Conservation (phyloP, 2,888 invertebrate species). For the Mesochorus sp. region DNA sequence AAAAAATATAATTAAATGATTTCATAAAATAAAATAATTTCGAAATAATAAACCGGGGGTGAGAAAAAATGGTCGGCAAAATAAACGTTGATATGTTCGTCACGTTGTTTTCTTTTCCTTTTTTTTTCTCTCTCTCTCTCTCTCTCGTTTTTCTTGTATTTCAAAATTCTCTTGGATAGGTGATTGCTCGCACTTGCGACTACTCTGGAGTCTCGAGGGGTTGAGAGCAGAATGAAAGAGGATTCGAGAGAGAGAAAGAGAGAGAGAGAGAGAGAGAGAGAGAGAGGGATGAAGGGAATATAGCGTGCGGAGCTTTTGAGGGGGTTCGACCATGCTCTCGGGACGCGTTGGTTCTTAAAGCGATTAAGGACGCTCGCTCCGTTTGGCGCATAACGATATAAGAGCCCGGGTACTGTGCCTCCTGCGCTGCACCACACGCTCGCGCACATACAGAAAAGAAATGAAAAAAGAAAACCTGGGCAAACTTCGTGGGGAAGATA, state of each 20-base stretch:
- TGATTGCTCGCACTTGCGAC: slow-evolving; percentile 63
- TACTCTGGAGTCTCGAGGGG: slow-evolving; percentile 22
- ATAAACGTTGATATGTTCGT: slow-evolving; percentile 19
- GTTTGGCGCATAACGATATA: slow-evolving; percentile 72
- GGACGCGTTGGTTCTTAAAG: slow-evolving; percentile 68
- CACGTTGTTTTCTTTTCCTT: slow-evolving; percentile 12
- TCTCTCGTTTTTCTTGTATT: background rate
- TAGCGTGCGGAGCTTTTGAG: slow-evolving; percentile 60
- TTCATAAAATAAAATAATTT: too few relatives aligned
- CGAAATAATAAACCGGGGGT: too few relatives aligned
- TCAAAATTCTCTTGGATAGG: slow-evolving; percentile 31
- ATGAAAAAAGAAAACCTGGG: too few relatives aligned
- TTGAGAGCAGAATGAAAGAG: background rate
- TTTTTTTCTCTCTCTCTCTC: background rate
- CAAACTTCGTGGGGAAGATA: slow-evolving; percentile 61
- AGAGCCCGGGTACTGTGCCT: slow-evolving; percentile 59
- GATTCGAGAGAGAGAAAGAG: background rate
- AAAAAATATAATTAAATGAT: too few relatives aligned
- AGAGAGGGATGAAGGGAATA: slow-evolving; percentile 16
- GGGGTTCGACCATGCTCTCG: slow-evolving; percentile 53
- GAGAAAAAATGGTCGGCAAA: too few relatives aligned
- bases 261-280: background rate
- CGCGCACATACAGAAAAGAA: background rate
- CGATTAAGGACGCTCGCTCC: slow-evolving; percentile 72
- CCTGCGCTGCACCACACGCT: background rate